Evolutionary conservation across 2,113 vertebrate genomes (phyloP).

Genomic region (Pterocles orientalis): DNA sequence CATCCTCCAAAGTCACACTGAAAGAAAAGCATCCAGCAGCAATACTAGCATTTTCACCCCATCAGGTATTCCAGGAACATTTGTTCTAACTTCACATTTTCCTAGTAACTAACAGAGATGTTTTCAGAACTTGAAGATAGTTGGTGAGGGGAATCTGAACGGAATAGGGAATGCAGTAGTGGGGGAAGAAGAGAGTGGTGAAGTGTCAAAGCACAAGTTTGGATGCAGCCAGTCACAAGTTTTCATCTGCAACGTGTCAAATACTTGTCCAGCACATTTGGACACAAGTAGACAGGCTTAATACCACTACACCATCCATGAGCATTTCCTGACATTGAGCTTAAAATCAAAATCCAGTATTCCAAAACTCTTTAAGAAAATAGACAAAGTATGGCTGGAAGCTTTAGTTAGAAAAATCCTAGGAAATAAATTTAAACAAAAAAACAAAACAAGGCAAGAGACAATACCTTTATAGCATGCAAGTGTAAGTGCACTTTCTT

Average conservation of each 20-base stretch:
- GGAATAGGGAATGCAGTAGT: background rate
- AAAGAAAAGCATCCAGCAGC: background rate
- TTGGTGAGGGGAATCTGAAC: background rate
- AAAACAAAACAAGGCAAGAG: background rate
- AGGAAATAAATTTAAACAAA: background rate
- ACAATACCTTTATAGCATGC: constrained; percentile 97
- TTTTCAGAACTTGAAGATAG: background rate
- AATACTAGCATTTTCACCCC: background rate
- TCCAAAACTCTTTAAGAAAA: background rate
- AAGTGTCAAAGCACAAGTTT: background rate
- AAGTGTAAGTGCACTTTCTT: constrained; percentile 98
- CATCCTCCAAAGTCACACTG: background rate
- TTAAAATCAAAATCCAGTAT: background rate
- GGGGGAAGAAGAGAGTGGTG: background rate
- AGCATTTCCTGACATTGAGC: background rate
- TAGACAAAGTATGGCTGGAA: background rate
- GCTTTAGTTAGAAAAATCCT: background rate
- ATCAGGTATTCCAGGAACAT: background rate
- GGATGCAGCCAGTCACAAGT: background rate
- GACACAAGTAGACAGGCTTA: background rate
- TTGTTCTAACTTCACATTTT: background rate
- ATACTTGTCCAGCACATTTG: background rate
- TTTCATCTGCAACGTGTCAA: background rate
- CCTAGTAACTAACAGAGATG: background rate
- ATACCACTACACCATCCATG: background rate